These are phyloP conservation scores for Cliona cf. orientalis DNA, from an alignment of 37 sponge, comb jelly and placozoan genomes.

Conservation along the genomic window DNA sequence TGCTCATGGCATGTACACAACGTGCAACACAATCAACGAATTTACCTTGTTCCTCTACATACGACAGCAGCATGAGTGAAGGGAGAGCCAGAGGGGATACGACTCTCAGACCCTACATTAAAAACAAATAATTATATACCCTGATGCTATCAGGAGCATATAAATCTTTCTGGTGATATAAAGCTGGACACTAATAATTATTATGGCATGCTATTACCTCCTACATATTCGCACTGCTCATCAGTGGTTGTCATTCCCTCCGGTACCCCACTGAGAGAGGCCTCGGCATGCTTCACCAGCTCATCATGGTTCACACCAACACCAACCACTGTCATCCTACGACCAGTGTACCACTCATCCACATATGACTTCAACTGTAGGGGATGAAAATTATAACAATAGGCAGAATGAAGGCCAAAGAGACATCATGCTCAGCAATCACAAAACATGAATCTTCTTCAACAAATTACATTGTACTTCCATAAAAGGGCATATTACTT, in stretches of 20 bases:
- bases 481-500: no score
- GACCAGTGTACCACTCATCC: slow-evolving; percentile 45
- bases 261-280: slow-evolving; percentile 23
- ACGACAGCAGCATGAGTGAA: slow-evolving; percentile 62
- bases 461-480: no score
- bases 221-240: slow-evolving; percentile 53
- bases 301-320: slow-evolving; percentile 78
- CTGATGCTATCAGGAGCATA: no score
- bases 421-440: slow-evolving; percentile 3
- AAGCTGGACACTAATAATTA: neutral
- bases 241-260: slow-evolving; percentile 3
- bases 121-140: neutral
- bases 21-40: neutral
- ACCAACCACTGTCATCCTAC: slow-evolving; percentile 67
- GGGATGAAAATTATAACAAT: neutral
- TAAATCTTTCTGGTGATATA: no score
- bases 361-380: slow-evolving; percentile 58
- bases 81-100: slow-evolving; percentile 19
- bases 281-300: slow-evolving; percentile 28
- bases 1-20: neutral
- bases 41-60: slow-evolving; percentile 70
- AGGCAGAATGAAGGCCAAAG: neutral
- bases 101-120: slow-evolving; percentile 60
- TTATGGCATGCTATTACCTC: slow-evolving; percentile 45
- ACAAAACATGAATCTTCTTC: no score